Conservation (phyloP, 2,113 vertebrate genomes). For the Camelus dromedarius region DNA sequence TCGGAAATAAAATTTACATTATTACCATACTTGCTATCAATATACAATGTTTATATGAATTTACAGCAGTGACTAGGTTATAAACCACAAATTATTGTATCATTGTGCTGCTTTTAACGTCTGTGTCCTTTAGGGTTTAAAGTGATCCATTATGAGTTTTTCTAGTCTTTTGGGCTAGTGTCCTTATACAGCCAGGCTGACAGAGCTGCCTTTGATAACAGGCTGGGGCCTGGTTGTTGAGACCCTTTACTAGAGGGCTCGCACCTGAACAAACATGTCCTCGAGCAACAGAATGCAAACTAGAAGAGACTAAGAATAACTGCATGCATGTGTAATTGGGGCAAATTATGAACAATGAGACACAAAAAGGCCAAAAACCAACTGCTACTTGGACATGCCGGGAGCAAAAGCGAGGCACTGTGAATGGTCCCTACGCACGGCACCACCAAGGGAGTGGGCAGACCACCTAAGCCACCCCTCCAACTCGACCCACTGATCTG, state of each 20-base stretch:
- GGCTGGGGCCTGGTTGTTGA: background rate
- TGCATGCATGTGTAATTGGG: background rate
- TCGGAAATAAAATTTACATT: background rate
- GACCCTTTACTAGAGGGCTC: background rate
- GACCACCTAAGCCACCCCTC: background rate
- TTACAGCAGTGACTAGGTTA: background rate
- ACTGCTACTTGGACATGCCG: background rate
- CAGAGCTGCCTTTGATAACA: background rate
- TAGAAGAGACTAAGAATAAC: background rate
- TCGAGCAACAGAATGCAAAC: background rate
- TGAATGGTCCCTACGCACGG: background rate
- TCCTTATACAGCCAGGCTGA: fast-evolving
- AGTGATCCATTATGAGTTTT: background rate
- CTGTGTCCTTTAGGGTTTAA: background rate
- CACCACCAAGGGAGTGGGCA: background rate
- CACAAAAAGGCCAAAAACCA: background rate
- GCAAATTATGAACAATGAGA: background rate
- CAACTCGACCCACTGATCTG: background rate
- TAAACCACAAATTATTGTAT: background rate
- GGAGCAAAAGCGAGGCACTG: background rate
- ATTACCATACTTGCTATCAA: background rate
- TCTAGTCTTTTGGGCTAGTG: background rate
- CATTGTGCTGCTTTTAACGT: background rate
- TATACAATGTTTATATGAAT: background rate
- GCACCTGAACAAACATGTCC: background rate